A percentile compares a stretch with the other conserved stretches of the same genome.
phyloP scores from a whole-genome alignment of 2,888 invertebrate species.

The Creontiades dilutus region DNA sequence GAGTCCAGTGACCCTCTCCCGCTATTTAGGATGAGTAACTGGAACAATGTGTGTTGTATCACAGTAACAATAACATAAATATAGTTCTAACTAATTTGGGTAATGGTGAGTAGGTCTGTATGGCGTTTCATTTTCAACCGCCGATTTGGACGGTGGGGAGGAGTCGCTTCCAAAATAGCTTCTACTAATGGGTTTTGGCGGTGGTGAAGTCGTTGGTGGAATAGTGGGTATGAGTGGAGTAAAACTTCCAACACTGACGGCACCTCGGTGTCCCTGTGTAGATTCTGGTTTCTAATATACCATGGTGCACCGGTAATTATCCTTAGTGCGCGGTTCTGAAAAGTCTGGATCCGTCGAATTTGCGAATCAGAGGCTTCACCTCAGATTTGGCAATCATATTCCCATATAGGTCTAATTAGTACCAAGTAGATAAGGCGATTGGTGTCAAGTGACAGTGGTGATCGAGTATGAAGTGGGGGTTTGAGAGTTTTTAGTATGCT shows the following conservation, averaged over 20 bases:
- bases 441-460: neutral
- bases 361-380: conserved; percentile 40
- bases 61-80: too few relatives aligned
- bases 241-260: neutral
- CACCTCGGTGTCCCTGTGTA: neutral
- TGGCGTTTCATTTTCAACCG: too few relatives aligned
- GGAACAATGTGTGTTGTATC: too few relatives aligned
- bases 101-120: too few relatives aligned
- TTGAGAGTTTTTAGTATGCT: too few relatives aligned
- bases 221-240: neutral
- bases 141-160: too few relatives aligned
- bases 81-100: too few relatives aligned
- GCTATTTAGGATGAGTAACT: too few relatives aligned
- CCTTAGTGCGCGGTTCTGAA: conserved; percentile 1
- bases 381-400: conserved; percentile 6
- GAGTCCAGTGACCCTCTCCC: too few relatives aligned
- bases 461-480: neutral
- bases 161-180: too few relatives aligned
- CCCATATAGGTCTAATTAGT: neutral
- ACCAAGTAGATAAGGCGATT: neutral
- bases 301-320: conserved; percentile 19
- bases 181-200: too few relatives aligned
- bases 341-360: conserved; percentile 3
- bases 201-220: neutral
- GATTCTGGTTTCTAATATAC: neutral